Conservation (phyloP, 2,797 vertebrate genomes). For the Intellagama lesueurii region DNA sequence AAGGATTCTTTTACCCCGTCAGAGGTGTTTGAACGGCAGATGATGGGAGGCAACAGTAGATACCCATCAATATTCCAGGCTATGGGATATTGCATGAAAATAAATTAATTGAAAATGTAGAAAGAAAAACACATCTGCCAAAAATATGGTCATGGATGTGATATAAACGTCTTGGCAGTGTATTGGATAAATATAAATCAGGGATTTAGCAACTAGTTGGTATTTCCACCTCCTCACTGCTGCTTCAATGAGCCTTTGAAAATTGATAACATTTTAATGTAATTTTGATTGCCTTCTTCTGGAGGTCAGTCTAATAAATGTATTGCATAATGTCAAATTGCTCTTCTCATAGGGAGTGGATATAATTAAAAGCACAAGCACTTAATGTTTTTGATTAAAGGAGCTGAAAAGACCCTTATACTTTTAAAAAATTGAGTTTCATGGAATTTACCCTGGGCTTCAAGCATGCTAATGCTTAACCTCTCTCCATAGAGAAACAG, state of each 20-base stretch:
- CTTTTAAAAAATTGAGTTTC: constrained; percentile 51
- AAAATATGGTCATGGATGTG: constrained; percentile 46
- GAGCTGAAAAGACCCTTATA: constrained; percentile 51
- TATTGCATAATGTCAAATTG: constrained; percentile 56
- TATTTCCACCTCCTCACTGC: constrained; percentile 19
- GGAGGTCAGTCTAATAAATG: constrained; percentile 62
- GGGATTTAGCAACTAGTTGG: constrained; percentile 52
- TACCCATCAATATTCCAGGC: constrained; percentile 30
- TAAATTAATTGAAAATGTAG: constrained; percentile 54
- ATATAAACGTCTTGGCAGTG: constrained; percentile 43
- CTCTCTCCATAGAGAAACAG: constrained; percentile 22
- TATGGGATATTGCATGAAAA: not conserved
- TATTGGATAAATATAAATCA: constrained; percentile 64
- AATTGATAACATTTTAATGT: constrained; percentile 56
- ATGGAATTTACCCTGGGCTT: constrained; percentile 37
- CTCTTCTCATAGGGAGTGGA: constrained; percentile 59
- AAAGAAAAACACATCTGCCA: constrained; percentile 51
- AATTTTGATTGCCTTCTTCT: constrained; percentile 56
- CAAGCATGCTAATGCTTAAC: constrained; percentile 43
- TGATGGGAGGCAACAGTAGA: not conserved
- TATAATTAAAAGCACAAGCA: constrained; percentile 59
- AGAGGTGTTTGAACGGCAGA: not conserved
- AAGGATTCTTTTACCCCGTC: not conserved
- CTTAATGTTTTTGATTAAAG: constrained; percentile 53
- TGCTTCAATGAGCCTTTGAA: constrained; percentile 58